Percentiles rank a stretch among this genome's conserved stretches.
Evolutionary conservation across 2,113 vertebrate genomes (phyloP).

Genomic region (Chionodraco myersi): DNA sequence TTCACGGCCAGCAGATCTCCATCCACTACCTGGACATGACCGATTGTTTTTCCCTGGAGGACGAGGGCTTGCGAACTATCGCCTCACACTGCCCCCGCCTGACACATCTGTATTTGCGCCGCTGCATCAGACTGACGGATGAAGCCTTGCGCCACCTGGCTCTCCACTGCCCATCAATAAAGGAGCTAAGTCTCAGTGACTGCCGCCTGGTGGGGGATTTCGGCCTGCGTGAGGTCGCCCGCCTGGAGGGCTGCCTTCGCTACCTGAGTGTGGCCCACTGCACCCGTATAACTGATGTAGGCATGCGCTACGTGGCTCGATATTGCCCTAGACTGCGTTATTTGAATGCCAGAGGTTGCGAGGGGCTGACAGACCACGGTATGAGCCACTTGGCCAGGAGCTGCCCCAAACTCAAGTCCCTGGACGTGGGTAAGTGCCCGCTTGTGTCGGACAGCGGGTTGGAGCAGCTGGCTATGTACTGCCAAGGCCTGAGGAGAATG

Average conservation of each 20-base stretch:
- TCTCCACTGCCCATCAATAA: constrained; percentile 91
- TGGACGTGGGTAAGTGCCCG: constrained; percentile 97
- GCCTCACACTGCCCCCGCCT: constrained; percentile 97
- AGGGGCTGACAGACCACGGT: constrained; percentile 97
- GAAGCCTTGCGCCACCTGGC: constrained; percentile 95
- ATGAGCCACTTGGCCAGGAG: constrained; percentile 94
- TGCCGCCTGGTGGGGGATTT: constrained; percentile 96
- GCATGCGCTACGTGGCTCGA: constrained; percentile 95
- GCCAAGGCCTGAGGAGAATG: constrained; percentile 93
- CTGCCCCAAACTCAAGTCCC: constrained; percentile 94
- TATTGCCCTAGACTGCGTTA: constrained; percentile 98
- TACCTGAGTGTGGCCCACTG: constrained; percentile 99
- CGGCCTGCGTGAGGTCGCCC: constrained; percentile 94
- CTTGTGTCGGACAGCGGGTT: constrained; percentile 94
- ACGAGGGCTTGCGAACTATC: constrained; percentile 95
- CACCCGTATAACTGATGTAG: constrained; percentile 95
- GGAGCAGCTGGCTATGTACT: constrained; percentile 93
- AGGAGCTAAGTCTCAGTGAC: constrained; percentile 96
- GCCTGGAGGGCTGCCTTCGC: constrained; percentile 93
- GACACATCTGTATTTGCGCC: constrained; percentile 96
- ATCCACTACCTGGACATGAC: constrained; percentile 98
- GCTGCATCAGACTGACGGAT: constrained; percentile 94
- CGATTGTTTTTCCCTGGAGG: constrained; percentile 96
- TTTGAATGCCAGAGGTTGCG: constrained; percentile 96
- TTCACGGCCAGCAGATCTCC: constrained; percentile 96